These are phyloP conservation scores for Glyphotaelius pellucidus DNA, from an alignment of 2,888 invertebrate species.

Conservation along the genomic window DNA sequence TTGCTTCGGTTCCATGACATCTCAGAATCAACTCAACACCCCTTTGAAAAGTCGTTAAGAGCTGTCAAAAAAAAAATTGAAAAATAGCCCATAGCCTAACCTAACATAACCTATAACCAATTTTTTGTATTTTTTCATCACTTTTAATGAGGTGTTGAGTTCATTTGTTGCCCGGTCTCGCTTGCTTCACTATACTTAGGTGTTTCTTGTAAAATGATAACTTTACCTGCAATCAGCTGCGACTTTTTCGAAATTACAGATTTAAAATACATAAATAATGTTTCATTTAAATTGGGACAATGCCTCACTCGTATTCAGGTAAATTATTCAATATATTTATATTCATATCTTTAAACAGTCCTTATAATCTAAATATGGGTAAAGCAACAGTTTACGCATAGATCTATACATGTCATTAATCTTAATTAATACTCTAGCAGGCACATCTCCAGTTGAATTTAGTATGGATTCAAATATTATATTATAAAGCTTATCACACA, in stretches of 20 bases:
- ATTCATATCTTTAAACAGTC: slow-evolving; percentile 35
- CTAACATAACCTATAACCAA: too few relatives aligned
- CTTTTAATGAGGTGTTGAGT: too few relatives aligned
- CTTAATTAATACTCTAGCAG: slow-evolving; percentile 54
- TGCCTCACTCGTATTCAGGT: slow-evolving; percentile 37
- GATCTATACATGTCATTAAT: slow-evolving; percentile 45
- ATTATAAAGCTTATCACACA: slow-evolving; percentile 50
- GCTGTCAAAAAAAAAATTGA: too few relatives aligned
- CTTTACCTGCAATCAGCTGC: background rate
- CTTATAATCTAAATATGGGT: slow-evolving; percentile 20
- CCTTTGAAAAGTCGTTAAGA: too few relatives aligned
- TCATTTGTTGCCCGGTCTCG: too few relatives aligned
- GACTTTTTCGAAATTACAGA: background rate
- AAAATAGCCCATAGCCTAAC: too few relatives aligned
- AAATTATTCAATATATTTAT: background rate
- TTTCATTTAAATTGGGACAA: slow-evolving; percentile 6
- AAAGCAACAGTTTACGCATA: slow-evolving; percentile 54
- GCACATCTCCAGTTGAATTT: slow-evolving; percentile 62
- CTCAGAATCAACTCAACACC: too few relatives aligned
- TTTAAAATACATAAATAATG: background rate
- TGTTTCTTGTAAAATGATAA: background rate
- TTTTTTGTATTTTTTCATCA: too few relatives aligned
- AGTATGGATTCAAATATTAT: slow-evolving; percentile 17
- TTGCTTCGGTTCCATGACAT: too few relatives aligned
- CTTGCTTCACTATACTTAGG: background rate